These are phyloP conservation scores for Etheostoma cragini DNA, from an alignment of 2,113 vertebrate genomes.

Conservation along the genomic window DNA sequence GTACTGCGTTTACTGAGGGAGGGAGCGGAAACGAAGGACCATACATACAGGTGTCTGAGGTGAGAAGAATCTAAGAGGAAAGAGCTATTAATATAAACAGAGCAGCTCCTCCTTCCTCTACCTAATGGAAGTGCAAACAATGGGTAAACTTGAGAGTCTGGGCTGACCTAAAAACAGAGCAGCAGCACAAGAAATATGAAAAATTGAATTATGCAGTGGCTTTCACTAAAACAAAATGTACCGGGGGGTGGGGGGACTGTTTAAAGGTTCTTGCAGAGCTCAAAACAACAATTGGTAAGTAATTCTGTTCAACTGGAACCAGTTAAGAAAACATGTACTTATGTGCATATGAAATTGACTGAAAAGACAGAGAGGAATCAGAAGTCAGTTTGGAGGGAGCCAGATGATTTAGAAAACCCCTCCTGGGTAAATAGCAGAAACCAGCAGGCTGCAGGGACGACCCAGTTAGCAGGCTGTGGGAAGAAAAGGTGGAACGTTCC, in stretches of 20 bases:
- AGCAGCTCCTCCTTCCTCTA: slow-evolving; percentile 17
- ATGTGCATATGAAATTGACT: slow-evolving; percentile 11
- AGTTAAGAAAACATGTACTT: slow-evolving; percentile 12
- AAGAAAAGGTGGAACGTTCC: background rate
- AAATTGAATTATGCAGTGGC: background rate
- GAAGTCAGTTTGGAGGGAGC: slow-evolving; percentile 1
- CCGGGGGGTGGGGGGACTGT: no score
- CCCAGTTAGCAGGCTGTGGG: background rate
- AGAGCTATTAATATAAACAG: slow-evolving; percentile 50
- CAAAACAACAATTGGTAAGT: slow-evolving; percentile 5
- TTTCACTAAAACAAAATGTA: background rate
- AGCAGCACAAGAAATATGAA: slow-evolving; percentile 9
- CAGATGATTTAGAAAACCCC: slow-evolving; percentile 23
- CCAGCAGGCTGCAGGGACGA: slow-evolving; percentile 10
- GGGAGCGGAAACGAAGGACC: slow-evolving; percentile 41
- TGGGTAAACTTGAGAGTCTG: slow-evolving; percentile 1
- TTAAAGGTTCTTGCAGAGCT: slow-evolving; percentile 1
- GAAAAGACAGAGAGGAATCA: background rate
- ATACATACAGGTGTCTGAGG: slow-evolving; percentile 44
- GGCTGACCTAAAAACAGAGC: slow-evolving; percentile 15
- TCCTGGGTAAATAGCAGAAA: slow-evolving; percentile 26
- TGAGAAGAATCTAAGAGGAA: slow-evolving; percentile 55
- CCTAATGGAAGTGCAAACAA: slow-evolving; percentile 60
- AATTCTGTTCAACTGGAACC: slow-evolving; percentile 16
- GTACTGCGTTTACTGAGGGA: slow-evolving; percentile 43